Percentiles rank a stretch among this genome's conserved stretches.
Conservation (phyloP, 2,888 invertebrate species). For the Hypolimnas misippus region DNA sequence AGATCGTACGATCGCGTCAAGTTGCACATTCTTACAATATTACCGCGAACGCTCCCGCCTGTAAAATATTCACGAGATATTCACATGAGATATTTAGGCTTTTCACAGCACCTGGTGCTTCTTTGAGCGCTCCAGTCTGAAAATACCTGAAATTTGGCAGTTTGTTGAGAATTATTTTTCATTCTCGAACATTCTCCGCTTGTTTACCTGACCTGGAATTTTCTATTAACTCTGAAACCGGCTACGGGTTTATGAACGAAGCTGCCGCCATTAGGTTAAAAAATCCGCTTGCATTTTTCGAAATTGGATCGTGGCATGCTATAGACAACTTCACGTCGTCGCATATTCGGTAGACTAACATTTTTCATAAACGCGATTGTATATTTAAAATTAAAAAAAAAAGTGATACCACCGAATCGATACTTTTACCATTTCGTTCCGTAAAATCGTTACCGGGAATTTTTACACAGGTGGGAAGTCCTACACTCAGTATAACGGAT, state of each 20-base stretch:
- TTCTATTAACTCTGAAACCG: conserved; percentile 21
- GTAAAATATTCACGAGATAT: conserved; percentile 38
- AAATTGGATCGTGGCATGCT: not conserved
- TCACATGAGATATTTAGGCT: conserved; percentile 38
- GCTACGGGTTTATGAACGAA: not conserved
- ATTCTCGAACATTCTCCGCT: conserved; percentile 17
- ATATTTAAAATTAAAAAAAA: not conserved
- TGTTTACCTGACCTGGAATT: conserved; percentile 24
- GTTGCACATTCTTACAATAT: conserved; percentile 16
- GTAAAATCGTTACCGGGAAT: not conserved
- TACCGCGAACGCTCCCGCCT: conserved; percentile 23
- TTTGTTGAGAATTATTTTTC: conserved; percentile 32
- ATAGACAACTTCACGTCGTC: too few relatives aligned
- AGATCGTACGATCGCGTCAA: not conserved
- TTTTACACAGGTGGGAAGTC: not conserved
- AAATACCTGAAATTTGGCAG: conserved; percentile 32
- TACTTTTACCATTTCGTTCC: not conserved
- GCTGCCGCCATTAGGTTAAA: too few relatives aligned
- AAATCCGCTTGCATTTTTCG: too few relatives aligned
- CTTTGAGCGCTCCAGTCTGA: conserved; percentile 32
- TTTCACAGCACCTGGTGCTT: conserved; percentile 36
- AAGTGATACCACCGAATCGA: not conserved
- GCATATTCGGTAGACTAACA: not conserved
- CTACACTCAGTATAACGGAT: not conserved
- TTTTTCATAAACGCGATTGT: not conserved